These are phyloP conservation scores for Agrotis ipsilon DNA, from an alignment of 2,888 invertebrate species.

Conservation along the genomic window DNA sequence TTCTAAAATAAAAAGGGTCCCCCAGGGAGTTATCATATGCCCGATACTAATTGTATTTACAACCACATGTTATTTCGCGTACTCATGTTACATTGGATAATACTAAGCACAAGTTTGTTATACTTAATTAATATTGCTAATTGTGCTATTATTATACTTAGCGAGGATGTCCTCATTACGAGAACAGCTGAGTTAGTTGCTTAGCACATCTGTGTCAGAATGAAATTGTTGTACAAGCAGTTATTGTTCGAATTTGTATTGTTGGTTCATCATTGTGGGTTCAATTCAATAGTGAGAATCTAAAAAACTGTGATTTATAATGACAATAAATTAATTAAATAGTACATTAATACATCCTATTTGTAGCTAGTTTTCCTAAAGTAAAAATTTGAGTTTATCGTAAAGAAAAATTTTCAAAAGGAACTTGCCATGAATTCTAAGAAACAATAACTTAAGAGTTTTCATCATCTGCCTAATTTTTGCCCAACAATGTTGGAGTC, in stretches of 20 bases:
- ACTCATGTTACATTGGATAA: neutral
- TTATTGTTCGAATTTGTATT: neutral
- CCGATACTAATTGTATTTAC: neutral
- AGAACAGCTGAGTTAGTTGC: conserved; percentile 8
- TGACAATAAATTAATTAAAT: too few species aligned
- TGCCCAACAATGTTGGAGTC: too few species aligned
- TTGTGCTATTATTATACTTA: conserved; percentile 26
- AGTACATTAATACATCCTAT: too few species aligned
- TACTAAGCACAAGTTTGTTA: neutral
- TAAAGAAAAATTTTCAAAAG: too few species aligned
- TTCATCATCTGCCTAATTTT: too few species aligned
- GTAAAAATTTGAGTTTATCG: too few species aligned
- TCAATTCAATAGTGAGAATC: too few species aligned
- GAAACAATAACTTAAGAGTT: too few species aligned
- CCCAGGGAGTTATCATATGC: conserved; percentile 5
- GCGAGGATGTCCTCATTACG: conserved; percentile 23
- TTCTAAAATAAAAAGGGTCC: conserved; percentile 4
- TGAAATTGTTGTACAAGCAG: neutral
- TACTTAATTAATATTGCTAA: conserved; percentile 39
- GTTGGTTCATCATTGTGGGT: too few species aligned
- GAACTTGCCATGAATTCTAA: too few species aligned
- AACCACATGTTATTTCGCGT: conserved; percentile 1
- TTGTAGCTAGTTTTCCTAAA: too few species aligned
- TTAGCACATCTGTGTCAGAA: conserved; percentile 24
- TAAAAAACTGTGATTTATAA: too few species aligned